These are phyloP conservation scores for Salvelinus fontinalis DNA, from an alignment of 2,113 vertebrate species.

Conservation along the genomic window DNA sequence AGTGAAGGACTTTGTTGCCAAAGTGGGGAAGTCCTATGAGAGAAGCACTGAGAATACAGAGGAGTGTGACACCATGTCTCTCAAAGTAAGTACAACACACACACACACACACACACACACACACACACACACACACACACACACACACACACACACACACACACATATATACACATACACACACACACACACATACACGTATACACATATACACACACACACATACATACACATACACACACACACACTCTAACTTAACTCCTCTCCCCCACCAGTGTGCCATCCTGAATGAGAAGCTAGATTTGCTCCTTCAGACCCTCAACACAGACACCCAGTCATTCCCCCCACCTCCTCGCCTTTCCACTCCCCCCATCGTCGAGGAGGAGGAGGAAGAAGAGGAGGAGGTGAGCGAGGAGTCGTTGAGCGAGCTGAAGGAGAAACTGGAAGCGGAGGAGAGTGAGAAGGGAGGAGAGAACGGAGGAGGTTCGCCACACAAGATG, in stretches of 20 bases:
- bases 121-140: too few species aligned
- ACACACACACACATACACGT: rapidly evolving
- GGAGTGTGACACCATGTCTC: constrained; percentile 86
- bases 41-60: constrained; percentile 85
- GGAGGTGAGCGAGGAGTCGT: constrained; percentile 87
- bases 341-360: constrained; percentile 63
- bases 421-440: constrained; percentile 86
- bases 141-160: too few species aligned
- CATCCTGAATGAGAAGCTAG: constrained; percentile 92
- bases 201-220: neutral
- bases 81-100: constrained; percentile 80
- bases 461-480: constrained; percentile 63
- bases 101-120: too few species aligned
- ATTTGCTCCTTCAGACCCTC: constrained; percentile 88
- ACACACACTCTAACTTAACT: too few species aligned
- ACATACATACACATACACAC: neutral
- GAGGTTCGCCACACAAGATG: constrained; percentile 73
- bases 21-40: constrained; percentile 93
- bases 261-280: constrained; percentile 77
- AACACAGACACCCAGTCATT: constrained; percentile 79
- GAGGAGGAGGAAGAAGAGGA: constrained; percentile 78
- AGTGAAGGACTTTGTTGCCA: constrained; percentile 95
- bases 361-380: constrained; percentile 82
- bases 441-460: constrained; percentile 77
- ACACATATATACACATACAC: too few species aligned